Evolutionary conservation across 2,113 vertebrate genomes (phyloP).

Genomic region (Hippoglossus stenolepis): DNA sequence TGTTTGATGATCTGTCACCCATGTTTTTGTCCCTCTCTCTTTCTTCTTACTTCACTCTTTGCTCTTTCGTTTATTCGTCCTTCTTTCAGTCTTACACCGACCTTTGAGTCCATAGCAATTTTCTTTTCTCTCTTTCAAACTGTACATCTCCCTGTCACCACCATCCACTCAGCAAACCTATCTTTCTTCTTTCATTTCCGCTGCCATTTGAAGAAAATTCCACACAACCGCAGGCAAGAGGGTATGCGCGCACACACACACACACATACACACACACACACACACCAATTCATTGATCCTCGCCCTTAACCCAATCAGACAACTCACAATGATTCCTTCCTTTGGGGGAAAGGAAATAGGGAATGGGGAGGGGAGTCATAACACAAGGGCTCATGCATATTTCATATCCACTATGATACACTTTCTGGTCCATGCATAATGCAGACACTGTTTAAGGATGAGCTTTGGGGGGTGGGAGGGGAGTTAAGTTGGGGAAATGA

Average conservation of each 20-base stretch:
- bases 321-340: slow-evolving; percentile 65
- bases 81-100: slow-evolving; percentile 19
- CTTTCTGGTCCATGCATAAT: slow-evolving; percentile 80
- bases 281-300: slow-evolving; percentile 58
- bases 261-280: not conserved
- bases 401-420: slow-evolving; percentile 75
- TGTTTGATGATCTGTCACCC: slow-evolving; percentile 64
- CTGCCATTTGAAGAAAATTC: slow-evolving; percentile 45
- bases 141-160: slow-evolving; percentile 10
- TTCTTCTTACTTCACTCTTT: not conserved
- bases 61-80: not conserved
- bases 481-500: slow-evolving; percentile 65
- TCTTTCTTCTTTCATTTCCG: slow-evolving; percentile 31
- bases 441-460: slow-evolving; percentile 72
- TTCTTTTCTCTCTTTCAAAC: slow-evolving; percentile 37
- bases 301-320: slow-evolving; percentile 67
- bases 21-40: slow-evolving; percentile 29
- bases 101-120: slow-evolving; percentile 48
- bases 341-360: slow-evolving; percentile 20
- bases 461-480: slow-evolving; percentile 31
- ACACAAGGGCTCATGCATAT: slow-evolving; percentile 75
- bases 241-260: not conserved
- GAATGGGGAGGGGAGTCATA: slow-evolving; percentile 25
- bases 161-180: slow-evolving; percentile 2
- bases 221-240: slow-evolving; percentile 2